Percentiles rank a stretch among this genome's conserved stretches.
Evolutionary conservation across 2,888 invertebrate species (phyloP).

Genomic region (Drosophila meridionalis): DNA sequence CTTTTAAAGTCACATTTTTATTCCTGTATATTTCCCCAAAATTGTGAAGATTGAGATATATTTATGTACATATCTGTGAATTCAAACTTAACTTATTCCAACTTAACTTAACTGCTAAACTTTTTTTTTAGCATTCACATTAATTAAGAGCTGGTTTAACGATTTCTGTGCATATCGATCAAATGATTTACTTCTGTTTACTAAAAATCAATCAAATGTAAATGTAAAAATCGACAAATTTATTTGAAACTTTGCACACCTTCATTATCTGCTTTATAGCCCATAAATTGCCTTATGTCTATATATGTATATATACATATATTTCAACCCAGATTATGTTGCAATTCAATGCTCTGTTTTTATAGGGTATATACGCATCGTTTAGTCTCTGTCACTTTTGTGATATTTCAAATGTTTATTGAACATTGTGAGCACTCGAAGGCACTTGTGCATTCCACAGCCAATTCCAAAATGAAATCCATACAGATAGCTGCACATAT

Average conservation of each 20-base stretch:
- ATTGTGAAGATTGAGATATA: no score
- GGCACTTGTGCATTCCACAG: slow-evolving; percentile 44
- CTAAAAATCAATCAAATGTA: slow-evolving; percentile 3
- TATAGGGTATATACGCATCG: background rate
- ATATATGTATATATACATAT: background rate
- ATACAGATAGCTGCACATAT: slow-evolving; percentile 20
- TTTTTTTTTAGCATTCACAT: background rate
- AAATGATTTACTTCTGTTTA: background rate
- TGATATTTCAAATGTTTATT: slow-evolving; percentile 61
- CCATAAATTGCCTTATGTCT: background rate
- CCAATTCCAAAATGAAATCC: slow-evolving; percentile 49
- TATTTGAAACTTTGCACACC: background rate
- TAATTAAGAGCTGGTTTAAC: background rate
- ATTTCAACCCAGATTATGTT: background rate
- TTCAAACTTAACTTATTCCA: no score
- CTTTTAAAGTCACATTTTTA: no score
- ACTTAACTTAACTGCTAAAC: no score
- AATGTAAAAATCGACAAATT: background rate
- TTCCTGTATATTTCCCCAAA: no score
- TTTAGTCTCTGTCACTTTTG: background rate
- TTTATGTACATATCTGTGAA: no score
- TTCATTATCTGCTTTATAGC: background rate
- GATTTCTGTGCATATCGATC: background rate
- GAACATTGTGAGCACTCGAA: slow-evolving; percentile 27
- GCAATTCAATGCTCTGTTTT: background rate